Evolutionary conservation across 1,140 invertebrate species (phyloP).

Genomic region (Drosophila ficusphila): DNA sequence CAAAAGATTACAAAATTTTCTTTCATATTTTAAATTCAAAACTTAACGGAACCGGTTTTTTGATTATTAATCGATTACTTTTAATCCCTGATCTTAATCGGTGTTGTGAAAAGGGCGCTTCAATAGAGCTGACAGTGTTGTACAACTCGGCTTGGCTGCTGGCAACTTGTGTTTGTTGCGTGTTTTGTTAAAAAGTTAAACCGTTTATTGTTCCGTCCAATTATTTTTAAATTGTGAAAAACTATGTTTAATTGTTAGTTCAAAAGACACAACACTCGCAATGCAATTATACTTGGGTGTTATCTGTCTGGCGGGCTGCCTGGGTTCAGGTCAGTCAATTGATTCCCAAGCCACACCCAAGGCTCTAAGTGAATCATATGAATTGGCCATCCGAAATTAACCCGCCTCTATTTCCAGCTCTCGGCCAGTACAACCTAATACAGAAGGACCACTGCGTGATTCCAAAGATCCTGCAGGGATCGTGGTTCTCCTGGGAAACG

Average conservation of each 20-base stretch:
- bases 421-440: conserved; percentile 60
- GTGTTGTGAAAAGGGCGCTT: conserved; percentile 21
- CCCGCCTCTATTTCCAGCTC: conserved; percentile 11
- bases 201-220: conserved; percentile 10
- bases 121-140: not conserved
- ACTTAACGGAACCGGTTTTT: not conserved
- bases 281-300: conserved; percentile 44
- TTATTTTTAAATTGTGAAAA: not conserved
- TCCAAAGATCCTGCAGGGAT: conserved; percentile 91
- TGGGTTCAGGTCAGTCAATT: conserved; percentile 47
- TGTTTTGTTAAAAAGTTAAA: conserved; percentile 35
- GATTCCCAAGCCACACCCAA: conserved; percentile 67
- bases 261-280: conserved; percentile 2
- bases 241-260: conserved; percentile 41
- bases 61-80: conserved; percentile 6
- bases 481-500: conserved; percentile 96
- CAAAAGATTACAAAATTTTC: no score
- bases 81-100: not conserved
- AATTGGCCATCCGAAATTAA: conserved; percentile 1
- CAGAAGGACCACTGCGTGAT: conserved; percentile 86
- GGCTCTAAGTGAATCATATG: conserved; percentile 63
- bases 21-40: not conserved
- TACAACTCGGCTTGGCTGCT: conserved; percentile 8
- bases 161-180: conserved; percentile 66
- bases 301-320: conserved; percentile 39